phyloP scores from a whole-genome alignment of 2,797 vertebrate genomes.

The Leptodactylus fallax region DNA sequence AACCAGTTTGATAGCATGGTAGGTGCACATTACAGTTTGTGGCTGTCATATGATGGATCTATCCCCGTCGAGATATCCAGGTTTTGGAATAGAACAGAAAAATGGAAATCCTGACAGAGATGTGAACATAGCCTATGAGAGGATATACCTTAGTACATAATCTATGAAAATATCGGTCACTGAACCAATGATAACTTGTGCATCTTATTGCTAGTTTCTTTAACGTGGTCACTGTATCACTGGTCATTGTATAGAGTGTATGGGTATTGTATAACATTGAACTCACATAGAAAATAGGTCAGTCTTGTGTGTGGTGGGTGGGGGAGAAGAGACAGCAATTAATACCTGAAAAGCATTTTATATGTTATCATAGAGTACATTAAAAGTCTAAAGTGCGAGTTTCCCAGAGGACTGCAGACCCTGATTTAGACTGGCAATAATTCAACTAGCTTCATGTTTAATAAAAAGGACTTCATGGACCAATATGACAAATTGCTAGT shows the following conservation, averaged over 20 bases:
- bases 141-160: too few relatives aligned
- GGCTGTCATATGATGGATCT: too few relatives aligned
- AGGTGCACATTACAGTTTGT: too few relatives aligned
- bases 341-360: constrained; percentile 54
- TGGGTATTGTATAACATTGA: constrained; percentile 44
- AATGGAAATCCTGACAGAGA: too few relatives aligned
- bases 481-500: constrained; percentile 94
- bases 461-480: constrained; percentile 87
- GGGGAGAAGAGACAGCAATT: constrained; percentile 50
- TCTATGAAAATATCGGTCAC: too few relatives aligned
- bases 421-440: constrained; percentile 87
- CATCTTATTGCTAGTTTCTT: too few relatives aligned
- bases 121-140: too few relatives aligned
- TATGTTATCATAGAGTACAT: constrained; percentile 38
- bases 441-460: constrained; percentile 94
- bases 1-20: too few relatives aligned
- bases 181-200: too few relatives aligned
- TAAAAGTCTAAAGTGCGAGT: constrained; percentile 47
- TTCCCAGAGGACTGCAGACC: constrained; percentile 51
- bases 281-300: constrained; percentile 56
- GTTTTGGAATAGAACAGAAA: too few relatives aligned
- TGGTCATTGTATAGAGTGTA: not conserved
- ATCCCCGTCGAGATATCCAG: too few relatives aligned
- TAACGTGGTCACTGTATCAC: not conserved
- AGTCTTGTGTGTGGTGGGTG: constrained; percentile 8